Evolutionary conservation across 2,113 vertebrate species (phyloP), one percentile per base, ranked within the genome.

Genomic region (Glaucomys volans): DNA sequence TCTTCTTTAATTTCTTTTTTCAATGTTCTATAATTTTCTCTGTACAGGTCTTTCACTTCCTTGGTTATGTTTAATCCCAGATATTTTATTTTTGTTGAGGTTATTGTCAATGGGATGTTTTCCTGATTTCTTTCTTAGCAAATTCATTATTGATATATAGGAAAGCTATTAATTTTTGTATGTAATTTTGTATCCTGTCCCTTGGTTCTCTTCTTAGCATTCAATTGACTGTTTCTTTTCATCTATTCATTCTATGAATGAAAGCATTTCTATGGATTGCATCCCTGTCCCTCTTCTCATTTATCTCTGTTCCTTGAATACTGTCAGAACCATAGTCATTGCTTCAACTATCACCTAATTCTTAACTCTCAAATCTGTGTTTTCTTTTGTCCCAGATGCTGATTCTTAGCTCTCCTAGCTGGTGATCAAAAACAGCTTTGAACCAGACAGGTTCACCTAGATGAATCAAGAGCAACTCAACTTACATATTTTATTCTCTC

Each of bases 171-270:
- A 20, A 57, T 22, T 57, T 57, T 57, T 24, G 54, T 57, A 24
- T 57, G 54, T 57, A 20, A 57, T 57, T 54, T 57, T 57, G 20
- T 57, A 22, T 57, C 20, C 54, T 20, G 8, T 57, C 54, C 8
- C 54, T 79, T 84, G 52, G 52, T 64, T 89, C n/a, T 90, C n/a
- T 84, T 71, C 47, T 71, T 72, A 85, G 84, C 54, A 50, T 90
- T 80, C 11, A 71, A 10, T 32, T 24, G 79, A 54, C 24, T 47
- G 74, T 66, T 20, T 89, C 24, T 79, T 37, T 47, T 86, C 44
- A 80, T 64, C 17, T 57, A 57, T 57, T 57, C 20, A 57, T 57
- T 30, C 54, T 47, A 57, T 35, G 44, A 94, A 85, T 12, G 18
- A 90, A 66, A 18, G 4, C 11, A 57, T 85, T 96, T 93, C 37